Percentiles rank a stretch among this genome's conserved stretches.
Conservation (phyloP, 2,113 vertebrate species). For the Zapus hudsonius region DNA sequence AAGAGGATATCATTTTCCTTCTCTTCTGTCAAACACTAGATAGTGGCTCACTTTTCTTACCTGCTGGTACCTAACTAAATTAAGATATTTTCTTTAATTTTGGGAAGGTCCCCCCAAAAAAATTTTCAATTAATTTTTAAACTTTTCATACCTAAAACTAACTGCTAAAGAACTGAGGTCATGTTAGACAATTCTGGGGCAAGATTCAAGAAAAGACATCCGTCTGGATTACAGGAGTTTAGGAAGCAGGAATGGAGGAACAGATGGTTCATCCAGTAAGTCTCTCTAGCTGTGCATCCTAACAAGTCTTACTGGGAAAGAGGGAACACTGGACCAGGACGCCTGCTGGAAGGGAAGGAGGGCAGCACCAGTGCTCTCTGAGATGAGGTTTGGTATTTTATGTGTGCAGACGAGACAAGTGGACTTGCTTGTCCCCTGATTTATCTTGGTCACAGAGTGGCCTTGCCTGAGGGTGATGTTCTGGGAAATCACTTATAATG, state of each 20-base stretch:
- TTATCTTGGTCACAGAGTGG: not conserved
- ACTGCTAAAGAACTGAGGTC: not conserved
- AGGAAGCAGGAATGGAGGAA: not conserved
- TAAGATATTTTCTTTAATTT: no score
- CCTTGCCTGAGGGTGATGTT: not conserved
- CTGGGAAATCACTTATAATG: constrained; percentile 3
- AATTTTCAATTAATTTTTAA: not conserved
- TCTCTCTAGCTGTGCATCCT: not conserved
- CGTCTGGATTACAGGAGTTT: not conserved
- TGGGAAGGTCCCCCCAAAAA: no score
- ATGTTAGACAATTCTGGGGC: not conserved
- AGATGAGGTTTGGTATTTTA: not conserved
- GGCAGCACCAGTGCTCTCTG: not conserved
- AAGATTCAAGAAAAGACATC: not conserved
- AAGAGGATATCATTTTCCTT: not conserved
- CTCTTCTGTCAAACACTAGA: not conserved
- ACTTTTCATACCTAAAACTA: not conserved
- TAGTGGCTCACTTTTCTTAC: not conserved
- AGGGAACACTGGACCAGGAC: not conserved
- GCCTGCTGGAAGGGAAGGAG: not conserved
- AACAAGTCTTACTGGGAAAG: not conserved
- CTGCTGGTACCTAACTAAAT: not conserved
- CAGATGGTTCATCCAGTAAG: no score
- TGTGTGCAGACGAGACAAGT: not conserved
- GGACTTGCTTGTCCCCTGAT: not conserved